These are phyloP conservation scores for Catharus bicknelli DNA, from an alignment of 2,113 vertebrate species.

Conservation along the genomic window DNA sequence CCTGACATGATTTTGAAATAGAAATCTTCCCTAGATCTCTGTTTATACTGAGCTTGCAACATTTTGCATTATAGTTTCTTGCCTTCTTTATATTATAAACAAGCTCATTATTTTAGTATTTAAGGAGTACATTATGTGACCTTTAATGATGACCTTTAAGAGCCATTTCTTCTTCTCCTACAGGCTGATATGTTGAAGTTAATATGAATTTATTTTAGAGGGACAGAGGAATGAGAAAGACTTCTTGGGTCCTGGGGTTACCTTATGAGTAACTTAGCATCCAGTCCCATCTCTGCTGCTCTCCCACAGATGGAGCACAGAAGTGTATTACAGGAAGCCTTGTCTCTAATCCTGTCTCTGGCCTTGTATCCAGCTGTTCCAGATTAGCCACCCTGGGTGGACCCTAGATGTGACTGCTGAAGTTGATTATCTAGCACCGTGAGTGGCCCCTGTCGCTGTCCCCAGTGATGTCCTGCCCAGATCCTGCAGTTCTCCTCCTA, in stretches of 20 bases:
- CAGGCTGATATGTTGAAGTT: not conserved
- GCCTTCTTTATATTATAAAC: not conserved
- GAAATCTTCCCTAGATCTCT: not conserved
- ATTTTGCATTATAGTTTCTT: not conserved
- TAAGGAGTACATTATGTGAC: not conserved
- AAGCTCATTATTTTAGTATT: not conserved
- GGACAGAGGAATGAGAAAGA: not conserved
- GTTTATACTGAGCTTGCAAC: not conserved
- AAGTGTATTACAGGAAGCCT: not conserved
- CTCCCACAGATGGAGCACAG: not conserved
- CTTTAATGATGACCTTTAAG: not conserved
- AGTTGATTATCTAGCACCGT: too few relatives aligned
- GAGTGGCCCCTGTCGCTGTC: rapidly evolving
- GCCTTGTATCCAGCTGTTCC: not conserved
- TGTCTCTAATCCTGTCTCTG: not conserved
- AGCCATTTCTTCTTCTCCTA: not conserved
- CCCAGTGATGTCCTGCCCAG: not conserved
- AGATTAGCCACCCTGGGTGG: not conserved
- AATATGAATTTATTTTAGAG: not conserved
- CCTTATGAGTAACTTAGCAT: not conserved
- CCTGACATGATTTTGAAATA: not conserved
- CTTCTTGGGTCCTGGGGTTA: not conserved
- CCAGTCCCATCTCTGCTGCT: not conserved
- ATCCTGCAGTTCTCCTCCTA: not conserved
- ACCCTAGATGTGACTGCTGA: not conserved